phyloP scores from a whole-genome alignment of 2,113 vertebrate species.

The Odobenus rosmarus region DNA sequence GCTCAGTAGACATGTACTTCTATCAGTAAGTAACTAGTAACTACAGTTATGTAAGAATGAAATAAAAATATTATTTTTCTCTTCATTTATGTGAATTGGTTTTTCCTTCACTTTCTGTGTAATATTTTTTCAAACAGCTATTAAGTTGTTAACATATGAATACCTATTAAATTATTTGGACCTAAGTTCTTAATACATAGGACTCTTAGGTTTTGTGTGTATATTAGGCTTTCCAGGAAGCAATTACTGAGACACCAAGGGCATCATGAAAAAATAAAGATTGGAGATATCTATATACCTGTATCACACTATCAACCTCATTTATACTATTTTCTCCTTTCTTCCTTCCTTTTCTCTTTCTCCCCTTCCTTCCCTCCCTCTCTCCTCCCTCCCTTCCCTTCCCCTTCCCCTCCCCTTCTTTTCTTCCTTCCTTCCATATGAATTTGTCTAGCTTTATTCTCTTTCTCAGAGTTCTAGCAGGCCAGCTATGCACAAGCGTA shows the following conservation, averaged over 20 bases:
- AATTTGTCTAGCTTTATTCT: neutral
- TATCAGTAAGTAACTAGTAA: neutral
- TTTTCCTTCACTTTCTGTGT: neutral
- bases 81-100: neutral
- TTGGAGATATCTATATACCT: neutral
- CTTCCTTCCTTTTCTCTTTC: neutral
- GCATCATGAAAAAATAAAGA: neutral
- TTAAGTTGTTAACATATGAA: neutral
- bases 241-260: neutral
- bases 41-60: neutral
- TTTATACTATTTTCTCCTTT: neutral
- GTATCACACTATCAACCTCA: neutral
- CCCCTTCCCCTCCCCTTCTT: neutral
- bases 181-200: neutral
- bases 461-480: neutral
- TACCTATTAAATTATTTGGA: neutral
- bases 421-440: neutral
- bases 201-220: neutral
- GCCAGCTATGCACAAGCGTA: neutral
- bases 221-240: neutral
- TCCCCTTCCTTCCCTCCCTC: neutral
- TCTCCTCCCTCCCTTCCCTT: rapidly evolving
- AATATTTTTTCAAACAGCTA: neutral
- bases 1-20: neutral
- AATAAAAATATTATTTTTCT: neutral